These are phyloP conservation scores for Chelonoidis abingdonii DNA, from an alignment of 2,113 vertebrate genomes.

Conservation along the genomic window DNA sequence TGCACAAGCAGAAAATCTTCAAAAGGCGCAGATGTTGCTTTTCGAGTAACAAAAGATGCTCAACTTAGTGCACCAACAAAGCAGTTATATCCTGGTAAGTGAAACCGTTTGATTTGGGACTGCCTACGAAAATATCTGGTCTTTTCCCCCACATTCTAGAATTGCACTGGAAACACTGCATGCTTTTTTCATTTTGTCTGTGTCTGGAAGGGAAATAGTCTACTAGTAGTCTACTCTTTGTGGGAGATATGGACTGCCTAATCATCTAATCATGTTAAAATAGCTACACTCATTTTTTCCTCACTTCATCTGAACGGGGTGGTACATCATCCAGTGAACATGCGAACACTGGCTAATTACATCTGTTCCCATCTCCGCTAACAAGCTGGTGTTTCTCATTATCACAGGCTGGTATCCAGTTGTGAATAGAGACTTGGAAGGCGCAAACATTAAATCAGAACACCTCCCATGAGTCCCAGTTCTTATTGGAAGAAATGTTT, in stretches of 20 bases:
- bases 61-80: constrained; percentile 96
- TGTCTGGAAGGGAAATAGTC: neutral
- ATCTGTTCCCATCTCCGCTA: neutral
- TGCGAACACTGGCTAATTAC: too few species aligned
- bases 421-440: neutral
- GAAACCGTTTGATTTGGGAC: accelerated
- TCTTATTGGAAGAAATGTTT: neutral
- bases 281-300: neutral
- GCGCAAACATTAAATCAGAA: neutral
- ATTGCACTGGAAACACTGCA: neutral
- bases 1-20: constrained; percentile 90
- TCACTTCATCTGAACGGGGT: neutral
- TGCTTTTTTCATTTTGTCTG: neutral
- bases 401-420: neutral
- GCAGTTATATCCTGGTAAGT: constrained; percentile 92
- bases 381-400: neutral
- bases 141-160: neutral
- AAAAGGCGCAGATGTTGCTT: constrained; percentile 92
- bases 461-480: neutral
- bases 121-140: too few species aligned
- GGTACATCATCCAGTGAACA: too few species aligned
- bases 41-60: constrained; percentile 92
- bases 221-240: neutral
- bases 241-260: too few species aligned
- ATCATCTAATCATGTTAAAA: neutral